Evolutionary conservation across 2,113 vertebrate species (phyloP).

Genomic region (Mohoua ochrocephala): DNA sequence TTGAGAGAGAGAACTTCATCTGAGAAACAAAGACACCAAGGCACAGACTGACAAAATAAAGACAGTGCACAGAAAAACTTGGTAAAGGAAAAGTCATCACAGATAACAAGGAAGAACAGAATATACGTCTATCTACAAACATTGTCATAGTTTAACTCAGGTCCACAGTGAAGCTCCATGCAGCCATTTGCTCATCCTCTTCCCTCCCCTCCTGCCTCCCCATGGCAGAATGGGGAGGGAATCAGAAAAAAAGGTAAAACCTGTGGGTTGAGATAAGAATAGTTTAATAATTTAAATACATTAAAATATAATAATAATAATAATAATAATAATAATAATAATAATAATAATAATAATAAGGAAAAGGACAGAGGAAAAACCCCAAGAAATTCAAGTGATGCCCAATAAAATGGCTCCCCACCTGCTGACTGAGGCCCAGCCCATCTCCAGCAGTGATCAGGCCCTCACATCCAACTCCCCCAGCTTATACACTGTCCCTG

Average conservation of each 20-base stretch:
- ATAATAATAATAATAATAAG: no score
- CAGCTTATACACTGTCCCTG: neutral
- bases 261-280: neutral
- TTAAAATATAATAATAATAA: neutral
- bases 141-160: neutral
- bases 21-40: conserved; percentile 80
- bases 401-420: no score
- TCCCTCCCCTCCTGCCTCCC: neutral
- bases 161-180: neutral
- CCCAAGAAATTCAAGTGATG: neutral
- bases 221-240: accelerated
- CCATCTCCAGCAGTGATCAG: neutral
- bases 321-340: no score
- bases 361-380: neutral
- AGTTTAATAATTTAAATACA: neutral
- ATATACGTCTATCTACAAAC: neutral
- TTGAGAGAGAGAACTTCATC: conserved; percentile 84
- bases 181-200: neutral
- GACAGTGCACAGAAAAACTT: conserved; percentile 71
- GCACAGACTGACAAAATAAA: conserved; percentile 71
- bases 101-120: conserved; percentile 71
- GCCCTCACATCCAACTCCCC: neutral
- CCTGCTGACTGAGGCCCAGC: neutral
- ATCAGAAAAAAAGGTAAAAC: neutral
- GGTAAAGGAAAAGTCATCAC: conserved; percentile 65